A percentile compares a stretch with the other conserved stretches of the same genome.
Evolutionary conservation across 2,797 vertebrate species (phyloP).

Genomic region (Pteropus rufus): DNA sequence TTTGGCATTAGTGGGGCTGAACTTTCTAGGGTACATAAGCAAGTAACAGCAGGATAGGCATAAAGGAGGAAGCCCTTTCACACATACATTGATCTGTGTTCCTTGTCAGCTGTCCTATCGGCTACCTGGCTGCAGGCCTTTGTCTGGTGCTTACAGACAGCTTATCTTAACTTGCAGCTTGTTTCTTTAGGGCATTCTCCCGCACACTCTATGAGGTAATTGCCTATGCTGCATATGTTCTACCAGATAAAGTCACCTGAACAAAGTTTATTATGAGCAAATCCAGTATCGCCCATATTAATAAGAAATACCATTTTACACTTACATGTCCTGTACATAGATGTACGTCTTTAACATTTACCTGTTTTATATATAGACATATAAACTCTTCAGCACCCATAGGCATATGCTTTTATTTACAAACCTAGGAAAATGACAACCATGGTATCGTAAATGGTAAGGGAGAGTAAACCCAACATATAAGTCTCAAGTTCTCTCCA

Average conservation of each 20-base stretch:
- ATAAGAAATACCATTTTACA: slow-evolving; percentile 21
- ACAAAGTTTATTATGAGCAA: background rate
- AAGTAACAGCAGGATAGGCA: background rate
- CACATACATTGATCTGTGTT: background rate
- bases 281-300: background rate
- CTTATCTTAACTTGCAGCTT: slow-evolving; percentile 3
- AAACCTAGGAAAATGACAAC: background rate
- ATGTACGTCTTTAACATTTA: background rate
- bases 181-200: background rate
- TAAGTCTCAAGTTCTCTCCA: background rate
- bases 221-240: background rate
- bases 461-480: background rate
- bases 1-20: background rate
- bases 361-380: background rate
- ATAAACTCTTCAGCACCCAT: background rate
- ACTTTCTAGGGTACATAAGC: background rate
- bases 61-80: background rate
- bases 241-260: slow-evolving; percentile 32
- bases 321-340: background rate
- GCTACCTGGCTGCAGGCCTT: background rate
- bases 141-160: background rate
- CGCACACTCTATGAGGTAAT: background rate
- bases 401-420: background rate
- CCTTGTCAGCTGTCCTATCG: background rate
- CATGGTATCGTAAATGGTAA: background rate